Conservation (phyloP, 2,113 vertebrate genomes). For the Corythornis cristatus region DNA sequence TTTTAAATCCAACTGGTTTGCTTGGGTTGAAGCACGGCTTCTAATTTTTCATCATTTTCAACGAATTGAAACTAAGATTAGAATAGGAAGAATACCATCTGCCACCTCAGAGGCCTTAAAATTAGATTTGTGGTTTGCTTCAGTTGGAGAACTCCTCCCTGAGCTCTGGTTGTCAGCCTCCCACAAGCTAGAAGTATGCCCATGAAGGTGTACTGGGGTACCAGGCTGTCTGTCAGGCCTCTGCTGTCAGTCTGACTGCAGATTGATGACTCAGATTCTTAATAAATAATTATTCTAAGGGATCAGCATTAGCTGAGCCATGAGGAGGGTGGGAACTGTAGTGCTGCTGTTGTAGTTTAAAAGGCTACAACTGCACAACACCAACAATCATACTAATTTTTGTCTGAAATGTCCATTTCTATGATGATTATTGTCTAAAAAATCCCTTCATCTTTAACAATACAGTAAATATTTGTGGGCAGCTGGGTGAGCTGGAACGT, state of each 20-base stretch:
- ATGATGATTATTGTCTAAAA: neutral
- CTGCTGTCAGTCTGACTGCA: neutral
- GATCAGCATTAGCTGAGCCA: neutral
- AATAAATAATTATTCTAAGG: neutral
- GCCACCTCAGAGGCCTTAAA: neutral
- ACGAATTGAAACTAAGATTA: neutral
- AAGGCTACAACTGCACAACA: neutral
- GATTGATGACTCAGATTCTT: constrained; percentile 24
- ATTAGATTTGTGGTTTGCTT: neutral
- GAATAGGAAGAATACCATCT: neutral
- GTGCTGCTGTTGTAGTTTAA: neutral
- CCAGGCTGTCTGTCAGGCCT: neutral
- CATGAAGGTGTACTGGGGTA: neutral
- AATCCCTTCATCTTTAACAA: neutral
- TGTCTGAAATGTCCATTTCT: neutral
- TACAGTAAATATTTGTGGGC: neutral
- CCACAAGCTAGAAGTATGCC: neutral
- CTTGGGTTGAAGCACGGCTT: neutral
- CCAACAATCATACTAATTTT: neutral
- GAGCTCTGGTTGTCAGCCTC: constrained; percentile 4
- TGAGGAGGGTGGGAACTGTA: neutral
- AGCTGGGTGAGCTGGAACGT: neutral
- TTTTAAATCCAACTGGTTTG: neutral
- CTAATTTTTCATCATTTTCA: neutral
- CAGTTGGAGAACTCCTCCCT: neutral